Evolutionary conservation across 2,113 vertebrate species (phyloP).

Genomic region (Acanthisitta chloris): DNA sequence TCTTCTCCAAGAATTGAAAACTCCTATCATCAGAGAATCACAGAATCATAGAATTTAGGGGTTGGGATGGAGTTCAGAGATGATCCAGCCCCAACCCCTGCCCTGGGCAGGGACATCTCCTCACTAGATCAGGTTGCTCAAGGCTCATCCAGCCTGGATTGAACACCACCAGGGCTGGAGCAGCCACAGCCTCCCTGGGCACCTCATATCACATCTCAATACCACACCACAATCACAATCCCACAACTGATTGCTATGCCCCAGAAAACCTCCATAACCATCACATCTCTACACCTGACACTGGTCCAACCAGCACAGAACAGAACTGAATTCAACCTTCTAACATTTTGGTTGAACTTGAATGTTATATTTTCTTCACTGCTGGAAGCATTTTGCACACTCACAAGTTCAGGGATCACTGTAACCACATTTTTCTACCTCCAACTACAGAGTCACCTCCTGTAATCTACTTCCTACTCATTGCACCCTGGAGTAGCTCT

Average conservation of each 20-base stretch:
- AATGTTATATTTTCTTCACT: not conserved
- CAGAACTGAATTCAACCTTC: not conserved
- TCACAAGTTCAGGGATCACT: not conserved
- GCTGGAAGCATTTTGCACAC: not conserved
- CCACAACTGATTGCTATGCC: not conserved
- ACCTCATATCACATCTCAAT: too few relatives aligned
- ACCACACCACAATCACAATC: too few relatives aligned
- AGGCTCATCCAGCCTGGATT: too few relatives aligned
- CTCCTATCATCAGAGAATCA: too few relatives aligned
- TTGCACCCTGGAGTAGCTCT: not conserved
- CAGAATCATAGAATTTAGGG: too few relatives aligned
- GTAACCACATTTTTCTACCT: not conserved
- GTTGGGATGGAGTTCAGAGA: too few relatives aligned
- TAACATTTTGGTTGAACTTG: not conserved
- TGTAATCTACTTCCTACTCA: rapidly evolving
- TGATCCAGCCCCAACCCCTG: too few relatives aligned
- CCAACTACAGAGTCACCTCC: rapidly evolving
- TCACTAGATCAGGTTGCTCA: too few relatives aligned
- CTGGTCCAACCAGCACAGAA: not conserved
- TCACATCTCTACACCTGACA: not conserved
- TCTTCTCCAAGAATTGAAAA: not conserved
- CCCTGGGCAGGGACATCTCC: too few relatives aligned
- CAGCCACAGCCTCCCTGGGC: too few relatives aligned
- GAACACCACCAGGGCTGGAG: too few relatives aligned
- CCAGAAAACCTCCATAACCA: not conserved